A percentile compares a stretch with the other conserved stretches of the same genome.
These are phyloP conservation scores for Cylindroiulus punctatus DNA, from an alignment of 2,888 invertebrate species.

Conservation along the genomic window DNA sequence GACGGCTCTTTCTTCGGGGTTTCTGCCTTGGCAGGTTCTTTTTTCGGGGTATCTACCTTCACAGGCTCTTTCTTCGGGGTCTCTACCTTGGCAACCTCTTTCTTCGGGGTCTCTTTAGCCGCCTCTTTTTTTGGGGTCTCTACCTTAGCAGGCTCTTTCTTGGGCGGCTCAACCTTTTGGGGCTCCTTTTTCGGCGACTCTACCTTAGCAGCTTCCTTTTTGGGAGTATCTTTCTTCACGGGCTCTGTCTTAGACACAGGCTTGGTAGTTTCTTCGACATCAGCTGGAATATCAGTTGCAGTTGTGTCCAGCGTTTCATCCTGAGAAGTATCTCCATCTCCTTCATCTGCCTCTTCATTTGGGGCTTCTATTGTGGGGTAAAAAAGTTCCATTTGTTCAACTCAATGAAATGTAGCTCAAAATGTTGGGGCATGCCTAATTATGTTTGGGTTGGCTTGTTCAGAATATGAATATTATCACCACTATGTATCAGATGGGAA, in stretches of 20 bases:
- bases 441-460: slow-evolving; percentile 26
- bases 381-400: not conserved
- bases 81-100: not conserved
- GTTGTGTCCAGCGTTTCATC: slow-evolving; percentile 51
- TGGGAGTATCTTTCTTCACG: not conserved
- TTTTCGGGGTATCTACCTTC: not conserved
- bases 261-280: not conserved
- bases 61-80: slow-evolving; percentile 7
- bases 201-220: not conserved
- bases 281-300: not conserved
- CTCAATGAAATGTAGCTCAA: not conserved
- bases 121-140: not conserved
- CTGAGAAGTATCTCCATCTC: slow-evolving; percentile 53
- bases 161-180: not conserved
- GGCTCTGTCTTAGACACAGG: not conserved
- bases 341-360: slow-evolving; percentile 46
- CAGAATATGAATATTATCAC: slow-evolving; percentile 14
- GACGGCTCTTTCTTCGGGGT: slow-evolving; percentile 38
- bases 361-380: not conserved
- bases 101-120: not conserved
- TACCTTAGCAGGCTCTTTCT: not conserved
- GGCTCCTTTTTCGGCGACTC: not conserved
- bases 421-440: not conserved
- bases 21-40: slow-evolving; percentile 40
- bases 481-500: slow-evolving; percentile 47